Percentiles rank a stretch among this genome's conserved stretches.
These are phyloP conservation scores for Eospalax fontanierii DNA, from an alignment of 2,797 vertebrate species.

Conservation along the genomic window DNA sequence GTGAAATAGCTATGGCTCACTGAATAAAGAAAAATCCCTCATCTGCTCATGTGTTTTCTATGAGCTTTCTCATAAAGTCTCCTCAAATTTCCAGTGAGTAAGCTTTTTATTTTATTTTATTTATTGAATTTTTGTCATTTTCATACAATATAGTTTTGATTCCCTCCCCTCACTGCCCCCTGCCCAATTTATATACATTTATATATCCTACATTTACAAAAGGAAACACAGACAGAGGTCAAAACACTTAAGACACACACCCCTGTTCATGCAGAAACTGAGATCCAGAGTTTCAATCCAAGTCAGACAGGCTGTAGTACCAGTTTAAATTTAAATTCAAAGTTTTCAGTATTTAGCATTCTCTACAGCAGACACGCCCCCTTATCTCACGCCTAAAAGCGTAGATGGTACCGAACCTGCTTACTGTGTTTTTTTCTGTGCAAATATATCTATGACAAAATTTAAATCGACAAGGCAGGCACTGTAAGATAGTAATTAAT, in stretches of 20 bases:
- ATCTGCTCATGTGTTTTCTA: background rate
- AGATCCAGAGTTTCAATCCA: background rate
- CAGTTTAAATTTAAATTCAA: background rate
- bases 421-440: background rate
- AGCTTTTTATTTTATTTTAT: background rate
- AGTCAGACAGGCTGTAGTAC: background rate
- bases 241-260: background rate
- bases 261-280: background rate
- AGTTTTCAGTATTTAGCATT: background rate
- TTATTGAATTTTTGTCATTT: too few species aligned
- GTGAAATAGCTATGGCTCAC: background rate
- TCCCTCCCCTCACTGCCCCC: too few species aligned
- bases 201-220: background rate
- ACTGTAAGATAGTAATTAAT: background rate
- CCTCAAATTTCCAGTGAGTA: background rate
- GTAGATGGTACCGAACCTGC: accelerated
- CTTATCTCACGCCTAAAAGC: background rate
- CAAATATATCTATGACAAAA: background rate
- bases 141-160: too few species aligned
- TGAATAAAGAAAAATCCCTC: background rate
- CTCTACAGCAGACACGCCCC: background rate
- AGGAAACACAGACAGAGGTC: background rate
- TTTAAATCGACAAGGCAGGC: background rate
- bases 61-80: background rate
- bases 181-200: too few species aligned